Evolutionary conservation across 2,113 vertebrate species (phyloP), one percentile per base, ranked within the genome.

Genomic region (Rafetus swinhoei): DNA sequence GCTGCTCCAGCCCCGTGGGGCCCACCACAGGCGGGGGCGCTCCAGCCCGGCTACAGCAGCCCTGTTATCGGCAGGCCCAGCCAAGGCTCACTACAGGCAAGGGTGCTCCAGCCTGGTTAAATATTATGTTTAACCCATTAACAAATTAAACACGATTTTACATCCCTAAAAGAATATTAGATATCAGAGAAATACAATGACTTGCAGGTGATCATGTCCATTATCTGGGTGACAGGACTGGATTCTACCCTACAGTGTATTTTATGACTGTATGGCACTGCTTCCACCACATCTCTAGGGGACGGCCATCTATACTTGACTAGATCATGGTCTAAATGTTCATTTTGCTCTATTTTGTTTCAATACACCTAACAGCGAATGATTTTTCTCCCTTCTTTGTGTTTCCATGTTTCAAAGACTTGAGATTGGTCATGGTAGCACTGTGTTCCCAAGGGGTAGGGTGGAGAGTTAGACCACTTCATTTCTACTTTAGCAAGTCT

Each of bases 341-440:
- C 35, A 65, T 89, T 81, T 65, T 13, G 18, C 85, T 76, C 65
- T n/a, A 7, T 81, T 91, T 4, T 74, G 2, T 1, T 21, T 32
- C 59, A 11, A 9, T 56, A 2, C 8, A 81, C 8, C 32, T 90
- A 0, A 0, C 19, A 4, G 3, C 32, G 14, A 25, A 45, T 65
- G 53, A 27, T 54, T 82, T 85, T 18, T 3, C 74, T 62, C 35
- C 86, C n/a, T 89, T 39, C 22, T 90, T 59, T 15, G 59, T 59
- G 50, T 35, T 76, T 84, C 9, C 8, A 13, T 21, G 14, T 4
- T 86, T 12, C 18, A n/a, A 82, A 45, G 79, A 90, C 53, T 72
- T 82, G 35, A 4, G 59, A 60, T 88, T 35, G 69, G 19, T 39
- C n/a, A 39, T 74, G 25, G 9, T 9, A 82, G 50, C 27, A 29